A percentile compares a stretch with the other conserved stretches of the same genome.
These are phyloP conservation scores for Pissodes strobi DNA, from an alignment of 1,140 invertebrate species.

Conservation along the genomic window DNA sequence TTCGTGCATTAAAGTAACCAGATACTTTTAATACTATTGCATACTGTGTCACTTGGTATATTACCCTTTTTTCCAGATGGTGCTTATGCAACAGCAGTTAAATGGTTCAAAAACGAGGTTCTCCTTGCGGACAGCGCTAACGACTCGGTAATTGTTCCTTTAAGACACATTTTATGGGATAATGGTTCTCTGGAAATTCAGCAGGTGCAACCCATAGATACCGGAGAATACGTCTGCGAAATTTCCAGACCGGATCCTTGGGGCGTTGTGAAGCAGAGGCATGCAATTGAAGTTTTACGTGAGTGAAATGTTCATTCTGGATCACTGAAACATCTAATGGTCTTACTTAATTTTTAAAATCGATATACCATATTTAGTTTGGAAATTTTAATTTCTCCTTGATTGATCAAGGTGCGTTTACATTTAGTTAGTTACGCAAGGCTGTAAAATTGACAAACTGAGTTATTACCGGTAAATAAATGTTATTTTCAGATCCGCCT, in stretches of 20 bases:
- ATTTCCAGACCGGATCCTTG: constrained; percentile 62
- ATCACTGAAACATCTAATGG: too few relatives aligned
- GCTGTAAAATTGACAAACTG: not conserved
- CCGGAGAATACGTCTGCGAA: constrained; percentile 76
- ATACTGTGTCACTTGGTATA: too few relatives aligned
- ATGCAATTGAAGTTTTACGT: constrained; percentile 78
- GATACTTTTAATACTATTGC: too few relatives aligned
- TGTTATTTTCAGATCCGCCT: constrained; percentile 64
- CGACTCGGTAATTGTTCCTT: constrained; percentile 56
- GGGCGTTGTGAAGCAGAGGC: constrained; percentile 67
- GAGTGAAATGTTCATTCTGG: constrained; percentile 49
- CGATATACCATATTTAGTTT: not conserved
- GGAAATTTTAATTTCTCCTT: too few relatives aligned
- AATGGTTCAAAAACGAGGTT: constrained; percentile 65
- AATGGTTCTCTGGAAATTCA: constrained; percentile 73
- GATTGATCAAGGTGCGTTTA: too few relatives aligned
- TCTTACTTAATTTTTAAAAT: not conserved
- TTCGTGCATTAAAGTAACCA: too few relatives aligned
- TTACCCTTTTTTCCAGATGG: too few relatives aligned
- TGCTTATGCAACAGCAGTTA: constrained; percentile 41
- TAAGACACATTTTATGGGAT: constrained; percentile 64
- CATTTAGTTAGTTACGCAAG: not conserved
- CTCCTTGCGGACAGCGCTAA: constrained; percentile 67
- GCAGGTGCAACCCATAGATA: constrained; percentile 64
- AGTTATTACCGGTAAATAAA: not conserved